A percentile compares a stretch with the other conserved stretches of the same genome.
Conservation (phyloP, 2,888 invertebrate genomes). For the Dryadula phaetusa region DNA sequence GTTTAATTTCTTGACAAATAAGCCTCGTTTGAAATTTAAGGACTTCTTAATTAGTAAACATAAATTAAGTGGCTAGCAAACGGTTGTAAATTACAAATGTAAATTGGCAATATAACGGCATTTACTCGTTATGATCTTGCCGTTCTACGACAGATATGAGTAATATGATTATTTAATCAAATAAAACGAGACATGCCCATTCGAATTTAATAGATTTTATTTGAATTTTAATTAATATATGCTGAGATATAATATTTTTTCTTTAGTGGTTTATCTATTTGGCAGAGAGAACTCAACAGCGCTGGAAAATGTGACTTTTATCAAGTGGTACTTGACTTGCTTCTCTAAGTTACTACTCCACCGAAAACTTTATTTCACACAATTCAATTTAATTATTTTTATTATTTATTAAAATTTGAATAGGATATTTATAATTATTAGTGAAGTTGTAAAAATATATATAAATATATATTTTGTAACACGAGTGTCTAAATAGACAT, state of each 20-base stretch:
- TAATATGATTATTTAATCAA: slow-evolving; percentile 18
- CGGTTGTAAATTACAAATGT: slow-evolving; percentile 38
- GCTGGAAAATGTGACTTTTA: too few relatives aligned
- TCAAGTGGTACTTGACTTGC: too few relatives aligned
- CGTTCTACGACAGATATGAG: slow-evolving; percentile 13
- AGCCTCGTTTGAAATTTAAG: slow-evolving; percentile 14
- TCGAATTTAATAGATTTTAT: neutral
- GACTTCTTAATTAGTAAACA: slow-evolving; percentile 36
- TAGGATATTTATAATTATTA: too few relatives aligned
- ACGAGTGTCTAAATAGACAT: too few relatives aligned
- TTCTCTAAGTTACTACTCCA: too few relatives aligned
- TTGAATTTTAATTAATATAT: neutral
- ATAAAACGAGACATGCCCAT: neutral
- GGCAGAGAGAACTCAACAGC: too few relatives aligned
- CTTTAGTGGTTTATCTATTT: too few relatives aligned
- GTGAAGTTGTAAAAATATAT: too few relatives aligned
- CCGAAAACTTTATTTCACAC: too few relatives aligned
- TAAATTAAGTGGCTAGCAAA: slow-evolving; percentile 35
- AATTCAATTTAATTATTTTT: too few relatives aligned
- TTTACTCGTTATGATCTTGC: slow-evolving; percentile 18
- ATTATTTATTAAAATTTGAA: too few relatives aligned
- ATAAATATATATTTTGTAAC: too few relatives aligned
- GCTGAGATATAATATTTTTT: neutral
- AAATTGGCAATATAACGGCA: slow-evolving; percentile 36
- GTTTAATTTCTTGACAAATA: slow-evolving; percentile 24